These are phyloP conservation scores for Cromileptes altivelis DNA, from an alignment of 2,113 vertebrate species.

Conservation along the genomic window DNA sequence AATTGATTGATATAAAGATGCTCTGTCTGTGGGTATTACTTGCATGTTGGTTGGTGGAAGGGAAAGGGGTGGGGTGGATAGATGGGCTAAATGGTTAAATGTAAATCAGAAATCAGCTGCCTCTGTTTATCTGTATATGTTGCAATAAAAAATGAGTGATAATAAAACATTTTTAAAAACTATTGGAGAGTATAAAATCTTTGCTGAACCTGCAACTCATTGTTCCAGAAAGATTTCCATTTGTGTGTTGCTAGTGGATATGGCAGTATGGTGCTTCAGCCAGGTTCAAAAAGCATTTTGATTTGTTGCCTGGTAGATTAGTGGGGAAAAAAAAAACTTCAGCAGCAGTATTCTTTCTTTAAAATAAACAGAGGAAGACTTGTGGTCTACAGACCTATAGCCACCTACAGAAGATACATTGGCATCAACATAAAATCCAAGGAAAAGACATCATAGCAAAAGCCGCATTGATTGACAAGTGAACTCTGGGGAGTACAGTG, in stretches of 20 bases:
- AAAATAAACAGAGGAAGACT: conserved; percentile 9
- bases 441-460: conserved; percentile 55
- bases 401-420: conserved; percentile 21
- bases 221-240: not conserved
- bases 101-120: too few species aligned
- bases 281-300: not conserved
- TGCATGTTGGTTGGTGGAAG: too few species aligned
- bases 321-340: not conserved
- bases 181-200: not conserved
- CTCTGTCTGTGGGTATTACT: too few species aligned
- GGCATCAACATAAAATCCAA: conserved; percentile 27
- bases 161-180: too few species aligned
- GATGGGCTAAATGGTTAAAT: too few species aligned
- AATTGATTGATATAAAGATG: too few species aligned
- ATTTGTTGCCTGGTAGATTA: conserved; percentile 5
- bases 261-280: not conserved
- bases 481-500: conserved; percentile 43
- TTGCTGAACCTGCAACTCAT: not conserved
- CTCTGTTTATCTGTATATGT: too few species aligned
- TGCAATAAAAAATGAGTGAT: too few species aligned
- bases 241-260: not conserved
- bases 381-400: not conserved
- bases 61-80: too few species aligned
- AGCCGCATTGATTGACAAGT: conserved; percentile 53
- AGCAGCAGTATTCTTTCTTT: not conserved